Evolutionary conservation across 2,888 invertebrate genomes (phyloP).

Genomic region (Sarcophaga carnaria): DNA sequence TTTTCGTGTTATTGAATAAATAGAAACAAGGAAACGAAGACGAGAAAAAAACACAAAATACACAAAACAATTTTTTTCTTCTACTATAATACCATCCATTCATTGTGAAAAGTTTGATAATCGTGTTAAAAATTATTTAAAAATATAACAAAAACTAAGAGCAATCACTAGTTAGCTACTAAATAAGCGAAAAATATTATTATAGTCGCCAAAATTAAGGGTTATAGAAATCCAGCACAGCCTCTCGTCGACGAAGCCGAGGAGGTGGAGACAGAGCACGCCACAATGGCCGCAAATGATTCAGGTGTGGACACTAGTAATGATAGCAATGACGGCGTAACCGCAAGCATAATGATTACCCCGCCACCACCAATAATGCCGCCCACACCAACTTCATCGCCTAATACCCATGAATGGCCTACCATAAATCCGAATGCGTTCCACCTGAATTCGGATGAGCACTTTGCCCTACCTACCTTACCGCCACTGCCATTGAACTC

Average conservation of each 20-base stretch:
- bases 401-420: slow-evolving; percentile 77
- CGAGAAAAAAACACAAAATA: slow-evolving; percentile 72
- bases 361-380: slow-evolving; percentile 70
- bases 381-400: slow-evolving; percentile 70
- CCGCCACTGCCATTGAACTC: slow-evolving; percentile 77
- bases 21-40: slow-evolving; percentile 68
- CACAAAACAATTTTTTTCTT: slow-evolving; percentile 71
- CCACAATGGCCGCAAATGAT: slow-evolving; percentile 81
- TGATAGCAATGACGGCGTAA: slow-evolving; percentile 72
- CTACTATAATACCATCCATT: slow-evolving; percentile 50
- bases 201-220: slow-evolving; percentile 61
- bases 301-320: slow-evolving; percentile 88
- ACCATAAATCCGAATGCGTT: slow-evolving; percentile 79
- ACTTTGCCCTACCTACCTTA: slow-evolving; percentile 78
- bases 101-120: slow-evolving; percentile 48
- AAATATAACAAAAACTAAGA: slow-evolving; percentile 1
- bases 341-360: slow-evolving; percentile 69
- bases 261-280: slow-evolving; percentile 60
- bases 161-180: slow-evolving; percentile 10
- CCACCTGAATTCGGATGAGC: slow-evolving; percentile 76
- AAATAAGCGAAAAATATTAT: background rate
- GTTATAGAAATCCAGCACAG: slow-evolving; percentile 60
- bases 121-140: slow-evolving; percentile 5
- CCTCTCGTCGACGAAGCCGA: slow-evolving; percentile 66
- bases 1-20: slow-evolving; percentile 68